Base-by-base conservation (phyloP, 2,888 invertebrate genomes). In the Lottia gigantea region DNA sequence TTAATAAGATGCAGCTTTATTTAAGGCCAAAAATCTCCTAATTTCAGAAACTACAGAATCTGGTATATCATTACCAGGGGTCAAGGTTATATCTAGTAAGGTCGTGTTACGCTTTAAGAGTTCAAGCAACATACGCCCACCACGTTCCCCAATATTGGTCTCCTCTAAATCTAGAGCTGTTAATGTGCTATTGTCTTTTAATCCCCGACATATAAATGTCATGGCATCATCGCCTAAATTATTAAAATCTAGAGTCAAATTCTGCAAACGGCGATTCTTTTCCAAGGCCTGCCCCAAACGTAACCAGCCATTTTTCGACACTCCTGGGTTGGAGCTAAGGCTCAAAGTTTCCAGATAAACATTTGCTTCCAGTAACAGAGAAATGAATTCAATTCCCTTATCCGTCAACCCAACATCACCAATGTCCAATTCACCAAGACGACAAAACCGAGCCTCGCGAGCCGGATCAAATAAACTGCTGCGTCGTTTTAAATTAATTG, bases 171-270 rank as follows among this genome's bases (percentile, higher is more conserved):
- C 84, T 23, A 87, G 69, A 6, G 77, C 70, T 12, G 73, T 67
- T 19, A 87, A 63, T 8, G 76, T 74, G 3, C 72, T 70, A 70
- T 87, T 86, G n/a, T 76, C 73, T 55, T 75, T 71, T 31, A 87
- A 77, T 14, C 83, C 84, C 16, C 74, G 76, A 0, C 76, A 76
- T 31, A 87, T 66, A 46, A 74, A 75, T 16, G 74, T 74, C 0
- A 83, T 62, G 0, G 85, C 86, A 31, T 76, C 77, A 74, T 87
- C 82, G 1, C 84, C 84, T 14, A 86, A 74, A 1, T 72, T 72
- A 70, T 82, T 85, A 69, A 83, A 81, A 71, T 87, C 85, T 19
- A 87, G 68, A 1, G 82, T 79, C 62, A 87, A 67, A 3, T 82
- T 79, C 49, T 76, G 70, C 15, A 84, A 68, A n/a, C 73, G 76